Base-by-base conservation (phyloP, 2,888 invertebrate species). In the Endotricha flammealis region DNA sequence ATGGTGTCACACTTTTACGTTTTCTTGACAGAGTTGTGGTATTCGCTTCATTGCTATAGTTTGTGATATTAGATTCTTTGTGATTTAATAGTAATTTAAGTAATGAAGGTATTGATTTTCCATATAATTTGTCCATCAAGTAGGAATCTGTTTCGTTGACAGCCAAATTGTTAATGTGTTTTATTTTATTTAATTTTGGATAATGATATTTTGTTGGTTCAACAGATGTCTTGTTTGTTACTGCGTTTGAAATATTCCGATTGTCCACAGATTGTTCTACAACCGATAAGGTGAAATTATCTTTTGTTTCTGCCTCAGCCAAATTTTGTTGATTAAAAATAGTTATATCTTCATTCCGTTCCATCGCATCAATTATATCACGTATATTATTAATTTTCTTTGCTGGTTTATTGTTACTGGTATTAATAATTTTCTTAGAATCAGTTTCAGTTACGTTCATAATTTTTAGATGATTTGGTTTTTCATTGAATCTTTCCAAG, bases 281-380 rank as follows among this genome's bases (percentile, higher is more conserved):
- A 2, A 16, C 4, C 12, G 24, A 14, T n/a, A 33, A 24, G 2
- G 20, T 9, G 1, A 42, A 5, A 11, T 41, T 12, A 25, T 48
- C 36, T 32, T 38, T 57, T 27, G 61, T 60, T 59, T 85, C 82
- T 16, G 60, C 72, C 48, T 63, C 76, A 31, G 50, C 51, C 25
- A 79, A 57, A 44, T 55, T 64, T 42, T 67, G 50, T 42, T 65
- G 53, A 3, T 47, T 38, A 38, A 46, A 48, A 36, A 58, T 40
- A 12, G 45, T 33, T 20, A 36, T 48, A 5, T 60, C 52, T 5
- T 68, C 62, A 25, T 44, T 53, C 3, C 29, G 23, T 47, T 81
- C 70, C 36, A 83, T 48, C 29, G 64, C 69, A 42, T 79, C 58
- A 38, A 86, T 82, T 36, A 86, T 74, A 44, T 86, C 85, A 29